Evolutionary conservation across 2,888 invertebrate species (phyloP).

Genomic region (Gibbula magus): DNA sequence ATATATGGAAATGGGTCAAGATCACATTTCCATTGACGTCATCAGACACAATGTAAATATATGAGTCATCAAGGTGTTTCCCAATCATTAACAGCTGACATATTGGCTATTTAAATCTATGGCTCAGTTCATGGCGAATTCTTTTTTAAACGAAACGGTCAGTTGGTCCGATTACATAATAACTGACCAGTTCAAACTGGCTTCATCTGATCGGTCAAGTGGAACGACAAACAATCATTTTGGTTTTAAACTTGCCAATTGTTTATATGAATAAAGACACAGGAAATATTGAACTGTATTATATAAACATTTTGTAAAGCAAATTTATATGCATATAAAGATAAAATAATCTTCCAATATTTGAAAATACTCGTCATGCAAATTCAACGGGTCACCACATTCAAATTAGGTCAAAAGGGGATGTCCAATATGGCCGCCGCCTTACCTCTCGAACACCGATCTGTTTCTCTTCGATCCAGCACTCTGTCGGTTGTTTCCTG

Average conservation of each 20-base stretch:
- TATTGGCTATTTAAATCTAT: no score
- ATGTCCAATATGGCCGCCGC: conserved; percentile 1
- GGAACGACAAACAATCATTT: not conserved
- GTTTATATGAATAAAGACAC: no score
- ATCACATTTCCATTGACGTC: no score
- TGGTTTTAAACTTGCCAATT: no score
- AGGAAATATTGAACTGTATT: no score
- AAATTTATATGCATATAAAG: not conserved
- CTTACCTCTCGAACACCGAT: conserved; percentile 76
- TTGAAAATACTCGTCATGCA: not conserved
- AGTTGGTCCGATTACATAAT: not conserved
- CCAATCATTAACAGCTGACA: no score
- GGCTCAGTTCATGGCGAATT: no score
- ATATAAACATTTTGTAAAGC: not conserved
- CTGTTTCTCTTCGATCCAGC: conserved; percentile 83
- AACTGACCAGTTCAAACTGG: conserved; percentile 15
- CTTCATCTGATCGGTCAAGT: conserved; percentile 1
- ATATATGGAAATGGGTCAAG: not conserved
- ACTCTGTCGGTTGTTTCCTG: conserved; percentile 76
- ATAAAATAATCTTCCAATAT: not conserved
- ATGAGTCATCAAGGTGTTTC: no score
- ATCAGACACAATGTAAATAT: no score
- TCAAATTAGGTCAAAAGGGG: conserved; percentile 17
- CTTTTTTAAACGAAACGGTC: not conserved
- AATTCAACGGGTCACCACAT: conserved; percentile 11